Percentiles rank a stretch among this genome's conserved stretches.
These are phyloP conservation scores for Cromileptes altivelis DNA, from an alignment of 2,113 vertebrate genomes.

Conservation along the genomic window DNA sequence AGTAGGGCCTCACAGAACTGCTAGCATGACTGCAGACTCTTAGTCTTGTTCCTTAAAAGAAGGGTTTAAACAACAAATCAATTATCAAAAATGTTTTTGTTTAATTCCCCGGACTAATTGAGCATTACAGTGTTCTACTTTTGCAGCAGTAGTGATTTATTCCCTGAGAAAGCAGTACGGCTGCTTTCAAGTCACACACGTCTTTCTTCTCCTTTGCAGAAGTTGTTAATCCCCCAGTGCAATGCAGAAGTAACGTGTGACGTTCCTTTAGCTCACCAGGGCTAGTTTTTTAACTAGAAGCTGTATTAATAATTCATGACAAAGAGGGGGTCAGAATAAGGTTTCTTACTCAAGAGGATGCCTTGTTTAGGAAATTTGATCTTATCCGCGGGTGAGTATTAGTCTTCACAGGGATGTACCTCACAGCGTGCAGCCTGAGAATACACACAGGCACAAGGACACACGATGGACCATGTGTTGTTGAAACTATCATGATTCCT, in stretches of 20 bases:
- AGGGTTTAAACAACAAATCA: background rate
- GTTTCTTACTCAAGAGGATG: slow-evolving; percentile 43
- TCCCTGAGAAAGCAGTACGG: background rate
- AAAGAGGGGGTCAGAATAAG: slow-evolving; percentile 64
- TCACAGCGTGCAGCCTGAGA: background rate
- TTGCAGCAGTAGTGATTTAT: background rate
- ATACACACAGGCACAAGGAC: background rate
- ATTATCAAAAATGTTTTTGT: background rate
- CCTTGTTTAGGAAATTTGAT: slow-evolving; percentile 61
- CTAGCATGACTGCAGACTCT: background rate
- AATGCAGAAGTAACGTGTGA: slow-evolving; percentile 37
- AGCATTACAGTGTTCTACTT: slow-evolving; percentile 7
- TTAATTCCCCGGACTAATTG: slow-evolving; percentile 1
- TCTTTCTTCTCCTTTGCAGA: background rate
- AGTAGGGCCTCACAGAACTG: background rate
- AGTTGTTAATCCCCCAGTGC: slow-evolving; percentile 44
- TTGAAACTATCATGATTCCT: slow-evolving; percentile 24
- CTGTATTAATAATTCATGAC: slow-evolving; percentile 74
- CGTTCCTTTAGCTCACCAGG: slow-evolving; percentile 31
- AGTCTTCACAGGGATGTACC: slow-evolving; percentile 14
- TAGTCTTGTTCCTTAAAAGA: background rate
- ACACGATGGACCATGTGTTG: background rate
- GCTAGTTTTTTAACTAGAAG: slow-evolving; percentile 50
- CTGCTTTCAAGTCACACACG: background rate
- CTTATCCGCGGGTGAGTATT: slow-evolving; percentile 41